phyloP scores from a whole-genome alignment of 2,888 invertebrate genomes.

The Sialis fuliginosa region DNA sequence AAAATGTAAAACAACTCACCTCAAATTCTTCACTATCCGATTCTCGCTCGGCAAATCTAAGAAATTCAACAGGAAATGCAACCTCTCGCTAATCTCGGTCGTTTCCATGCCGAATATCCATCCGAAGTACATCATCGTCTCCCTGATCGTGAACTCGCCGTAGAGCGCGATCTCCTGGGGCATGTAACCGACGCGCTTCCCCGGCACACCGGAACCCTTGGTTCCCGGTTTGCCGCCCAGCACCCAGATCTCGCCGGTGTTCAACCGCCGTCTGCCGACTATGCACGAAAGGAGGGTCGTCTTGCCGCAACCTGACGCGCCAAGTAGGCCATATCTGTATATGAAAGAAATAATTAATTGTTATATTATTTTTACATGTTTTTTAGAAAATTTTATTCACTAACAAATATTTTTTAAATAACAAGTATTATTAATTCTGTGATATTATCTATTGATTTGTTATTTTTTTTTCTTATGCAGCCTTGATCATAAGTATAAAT shows the following conservation, averaged over 20 bases:
- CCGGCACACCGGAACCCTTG: constrained; percentile 79
- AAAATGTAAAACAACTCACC: constrained; percentile 30
- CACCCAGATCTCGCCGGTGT: constrained; percentile 78
- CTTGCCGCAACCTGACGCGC: constrained; percentile 94
- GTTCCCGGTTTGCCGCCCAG: constrained; percentile 82
- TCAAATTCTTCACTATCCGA: constrained; percentile 59
- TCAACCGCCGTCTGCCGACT: constrained; percentile 70
- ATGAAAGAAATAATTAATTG: constrained; percentile 7
- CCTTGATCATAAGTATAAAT: too few species aligned
- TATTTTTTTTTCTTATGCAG: too few species aligned
- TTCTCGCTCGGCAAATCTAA: constrained; percentile 77
- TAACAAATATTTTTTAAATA: too few species aligned
- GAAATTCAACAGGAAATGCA: constrained; percentile 75
- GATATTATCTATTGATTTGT: too few species aligned
- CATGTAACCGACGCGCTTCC: constrained; percentile 93
- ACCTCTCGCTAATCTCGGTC: constrained; percentile 58
- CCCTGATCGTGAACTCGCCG: constrained; percentile 83
- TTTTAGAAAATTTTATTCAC: too few species aligned
- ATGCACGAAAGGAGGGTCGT: constrained; percentile 86
- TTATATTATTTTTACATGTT: too few species aligned
- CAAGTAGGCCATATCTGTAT: constrained; percentile 77
- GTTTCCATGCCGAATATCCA: constrained; percentile 89
- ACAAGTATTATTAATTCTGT: too few species aligned
- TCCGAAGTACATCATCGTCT: constrained; percentile 93
- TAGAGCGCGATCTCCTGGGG: constrained; percentile 84